Evolutionary conservation across 2,797 vertebrate species (phyloP), one percentile per base, ranked within the genome.

Genomic region (Dryobates pubescens): DNA sequence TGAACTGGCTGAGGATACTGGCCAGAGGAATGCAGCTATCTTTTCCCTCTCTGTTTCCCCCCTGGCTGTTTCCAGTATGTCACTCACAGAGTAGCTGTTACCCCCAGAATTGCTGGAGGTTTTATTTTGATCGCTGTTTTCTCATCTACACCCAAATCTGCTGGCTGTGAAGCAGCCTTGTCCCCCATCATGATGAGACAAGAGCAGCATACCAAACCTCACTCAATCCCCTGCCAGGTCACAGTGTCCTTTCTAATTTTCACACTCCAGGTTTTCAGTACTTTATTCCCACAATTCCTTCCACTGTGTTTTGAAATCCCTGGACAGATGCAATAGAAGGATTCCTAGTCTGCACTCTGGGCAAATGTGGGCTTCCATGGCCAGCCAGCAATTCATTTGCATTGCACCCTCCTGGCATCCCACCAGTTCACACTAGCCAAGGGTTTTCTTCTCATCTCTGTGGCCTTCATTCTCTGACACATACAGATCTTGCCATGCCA

Each of bases 1-100:
- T 68, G 72, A 70, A 69, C 59, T 63, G 63, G 22, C 49, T 76
- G 59, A 89, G 49, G 63, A 88, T 67, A 83, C 51, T 3, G 2
- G 80, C 56, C 89, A 91, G 73, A 93, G 67, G 53, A 54, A 63
- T 38, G 67, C 57, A 64, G 61, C 27, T 92, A 63, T 30, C 87
- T 95, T 88, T 83, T 93, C 88, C 84, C 64, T 22, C 72, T 62
- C 56, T 1, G 15, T 69, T 87, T 88, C 57, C 34, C 86, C 65
- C 67, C 62, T 72, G 86, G 88, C 71, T 87, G 19, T 87, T 96
- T 87, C 65, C 70, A 65, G 65, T 17, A 53, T 83, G 43, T 51
- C 92, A 87, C 38, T 92, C 79, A 82, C 2, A 51, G 63, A 75
- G 38, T 36, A 65, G 74, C 63, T 90, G 34, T 78, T 78, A 77